Evolutionary conservation across 2,797 vertebrate species (phyloP).

Genomic region (Malacoctenus gilli): DNA sequence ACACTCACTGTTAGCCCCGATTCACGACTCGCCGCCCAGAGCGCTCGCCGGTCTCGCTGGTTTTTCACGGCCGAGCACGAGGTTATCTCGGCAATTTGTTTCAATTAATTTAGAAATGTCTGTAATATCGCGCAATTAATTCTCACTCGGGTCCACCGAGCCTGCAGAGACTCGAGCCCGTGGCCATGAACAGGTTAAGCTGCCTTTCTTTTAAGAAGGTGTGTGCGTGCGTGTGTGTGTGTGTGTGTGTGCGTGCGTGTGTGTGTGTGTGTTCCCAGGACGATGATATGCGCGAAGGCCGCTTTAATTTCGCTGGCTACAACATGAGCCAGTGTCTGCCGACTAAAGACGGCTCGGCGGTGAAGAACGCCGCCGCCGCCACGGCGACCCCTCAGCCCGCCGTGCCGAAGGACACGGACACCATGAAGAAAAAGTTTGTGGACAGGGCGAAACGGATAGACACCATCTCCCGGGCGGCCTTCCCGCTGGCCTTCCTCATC

Average conservation of each 20-base stretch:
- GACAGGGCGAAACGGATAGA: conserved; percentile 98
- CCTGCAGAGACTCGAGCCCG: conserved; percentile 5
- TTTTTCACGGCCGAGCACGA: conserved; percentile 31
- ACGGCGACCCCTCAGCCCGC: conserved; percentile 76
- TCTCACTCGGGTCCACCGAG: conserved; percentile 6
- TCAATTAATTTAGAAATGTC: conserved; percentile 29
- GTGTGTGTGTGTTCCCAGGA: conserved; percentile 79
- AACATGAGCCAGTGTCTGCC: conserved; percentile 92
- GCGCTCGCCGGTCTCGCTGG: conserved; percentile 9
- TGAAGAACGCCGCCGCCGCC: conserved; percentile 84
- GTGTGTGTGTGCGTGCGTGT: conserved; percentile 3
- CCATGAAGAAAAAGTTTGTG: conserved; percentile 95
- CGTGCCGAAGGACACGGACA: conserved; percentile 88
- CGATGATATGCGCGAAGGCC: conserved; percentile 90
- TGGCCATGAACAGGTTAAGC: conserved; percentile 29
- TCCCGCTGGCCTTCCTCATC: conserved; percentile 96
- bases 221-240: conserved; percentile 15
- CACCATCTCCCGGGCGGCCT: conserved; percentile 95
- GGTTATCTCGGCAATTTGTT: conserved; percentile 21
- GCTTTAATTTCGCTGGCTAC: conserved; percentile 94
- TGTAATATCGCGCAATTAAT: conserved; percentile 27
- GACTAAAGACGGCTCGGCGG: conserved; percentile 88
- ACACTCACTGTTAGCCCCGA: too few species aligned
- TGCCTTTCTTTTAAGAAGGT: conserved; percentile 6
- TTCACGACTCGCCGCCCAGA: conserved; percentile 11